These are phyloP conservation scores for Athalia cordata DNA, from an alignment of 2,888 invertebrate species.

Conservation along the genomic window DNA sequence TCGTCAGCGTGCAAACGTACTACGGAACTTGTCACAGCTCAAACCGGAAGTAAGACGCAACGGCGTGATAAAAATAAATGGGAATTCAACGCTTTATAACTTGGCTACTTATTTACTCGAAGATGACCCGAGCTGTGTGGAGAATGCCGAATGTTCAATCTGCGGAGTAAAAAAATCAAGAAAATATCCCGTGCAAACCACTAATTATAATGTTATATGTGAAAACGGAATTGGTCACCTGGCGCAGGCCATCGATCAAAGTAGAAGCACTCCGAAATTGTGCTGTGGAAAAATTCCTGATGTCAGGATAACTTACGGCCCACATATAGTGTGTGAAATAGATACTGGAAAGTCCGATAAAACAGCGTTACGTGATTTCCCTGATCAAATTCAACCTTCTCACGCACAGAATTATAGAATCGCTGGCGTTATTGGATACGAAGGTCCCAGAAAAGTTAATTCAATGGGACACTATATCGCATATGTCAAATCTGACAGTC, in stretches of 20 bases:
- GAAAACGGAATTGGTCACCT: slow-evolving; percentile 18
- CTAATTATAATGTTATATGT: slow-evolving; percentile 5
- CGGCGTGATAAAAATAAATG: slow-evolving; percentile 21
- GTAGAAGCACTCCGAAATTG: slow-evolving; percentile 12
- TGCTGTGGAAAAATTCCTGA: slow-evolving; percentile 26
- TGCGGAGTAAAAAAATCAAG: slow-evolving; percentile 13
- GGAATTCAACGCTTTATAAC: slow-evolving; percentile 19
- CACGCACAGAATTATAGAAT: slow-evolving; percentile 11
- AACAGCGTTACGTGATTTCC: slow-evolving; percentile 18
- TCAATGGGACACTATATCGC: slow-evolving; percentile 31
- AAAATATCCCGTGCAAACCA: slow-evolving; percentile 33
- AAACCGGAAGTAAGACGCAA: slow-evolving; percentile 6
- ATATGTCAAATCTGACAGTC: slow-evolving; percentile 17
- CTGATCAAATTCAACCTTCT: slow-evolving; percentile 21
- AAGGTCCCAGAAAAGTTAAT: slow-evolving; percentile 17
- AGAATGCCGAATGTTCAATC: slow-evolving; percentile 9
- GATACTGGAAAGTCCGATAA: not conserved
- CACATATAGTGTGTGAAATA: slow-evolving; percentile 33
- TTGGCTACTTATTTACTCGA: slow-evolving; percentile 22
- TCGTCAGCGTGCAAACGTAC: slow-evolving; percentile 17
- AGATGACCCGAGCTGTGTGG: slow-evolving; percentile 32
- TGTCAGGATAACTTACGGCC: slow-evolving; percentile 5
- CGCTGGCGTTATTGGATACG: slow-evolving; percentile 35
- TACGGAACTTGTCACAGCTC: slow-evolving; percentile 8
- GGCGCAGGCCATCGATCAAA: slow-evolving; percentile 32